Evolutionary conservation across 2,797 vertebrate genomes (phyloP), one percentile per base, ranked within the genome.

Genomic region (Pitangus sulphuratus): DNA sequence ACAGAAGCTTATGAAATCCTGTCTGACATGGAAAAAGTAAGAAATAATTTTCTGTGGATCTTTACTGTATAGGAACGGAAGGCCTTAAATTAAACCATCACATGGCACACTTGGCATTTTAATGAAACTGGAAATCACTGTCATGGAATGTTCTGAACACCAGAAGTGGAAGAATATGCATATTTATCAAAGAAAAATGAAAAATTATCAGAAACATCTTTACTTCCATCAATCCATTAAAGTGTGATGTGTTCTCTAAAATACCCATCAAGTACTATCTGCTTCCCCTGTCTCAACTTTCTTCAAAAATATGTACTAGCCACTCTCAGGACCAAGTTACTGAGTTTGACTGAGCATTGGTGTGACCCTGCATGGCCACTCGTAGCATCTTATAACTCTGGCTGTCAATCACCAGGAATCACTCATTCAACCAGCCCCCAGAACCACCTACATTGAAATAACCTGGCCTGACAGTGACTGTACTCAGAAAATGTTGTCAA

Each of bases 11-110:
- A 40, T 17, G 11, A 87, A 75, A 91, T 62, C 42, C 57, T 20
- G 17, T 79, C 37, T 28, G 31, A 39, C 8, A 19, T 3, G 26
- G 26, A 33, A 54, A 39, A 71, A 30, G 22, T 12, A 82, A 45
- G 9, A 51, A 57, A 24, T 4, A 3, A 21, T 28, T 72, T 84
- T 65, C 50, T 0, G 0, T 40, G 18, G 58, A 50, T 57, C 30
- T 65, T 89, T 33, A 39, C 24, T 50, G n/a, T n/a, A 44, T 7
- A 82, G 37, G 26, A 84, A 69, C 26, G 10, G 53, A 71, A 37
- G 6, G 24, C 21, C 9, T 76, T 50, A 78, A 62, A 50, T 35
- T 17, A 64, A 89, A 42, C 7, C 15, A 60, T 3, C 42, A 66
- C 1, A 2, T 26, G 37, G 37, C 10, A 79, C 15, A 40, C 1